Conservation (phyloP, 2,888 invertebrate genomes). For the Opisthograptis luteolata region DNA sequence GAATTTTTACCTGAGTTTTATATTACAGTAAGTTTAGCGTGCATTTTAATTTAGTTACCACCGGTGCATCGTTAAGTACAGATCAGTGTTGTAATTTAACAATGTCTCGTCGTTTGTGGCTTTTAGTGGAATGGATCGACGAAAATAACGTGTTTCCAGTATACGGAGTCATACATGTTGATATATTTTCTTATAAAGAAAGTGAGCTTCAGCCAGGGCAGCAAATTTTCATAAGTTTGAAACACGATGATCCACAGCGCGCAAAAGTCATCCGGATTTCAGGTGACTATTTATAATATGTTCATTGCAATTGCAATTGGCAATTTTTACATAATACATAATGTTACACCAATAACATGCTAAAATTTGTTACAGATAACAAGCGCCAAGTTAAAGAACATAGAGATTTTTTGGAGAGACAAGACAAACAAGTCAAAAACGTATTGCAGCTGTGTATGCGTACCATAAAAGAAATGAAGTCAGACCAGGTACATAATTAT, state of each 20-base stretch:
- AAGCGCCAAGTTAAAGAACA: constrained; percentile 56
- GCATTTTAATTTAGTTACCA: constrained; percentile 37
- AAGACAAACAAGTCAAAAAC: constrained; percentile 59
- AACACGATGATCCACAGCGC: constrained; percentile 45
- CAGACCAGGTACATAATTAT: constrained; percentile 45
- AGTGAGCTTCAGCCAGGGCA: constrained; percentile 53
- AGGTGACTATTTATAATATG: constrained; percentile 48
- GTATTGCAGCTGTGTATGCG: constrained; percentile 61
- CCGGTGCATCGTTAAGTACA: constrained; percentile 18
- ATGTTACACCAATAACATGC: no score
- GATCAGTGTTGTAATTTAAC: constrained; percentile 24
- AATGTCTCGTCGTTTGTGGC: constrained; percentile 59
- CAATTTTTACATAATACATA: no score
- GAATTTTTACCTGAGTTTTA: constrained; percentile 44
- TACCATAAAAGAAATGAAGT: constrained; percentile 61
- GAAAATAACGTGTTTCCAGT: constrained; percentile 53
- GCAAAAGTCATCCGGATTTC: constrained; percentile 60
- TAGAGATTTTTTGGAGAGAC: constrained; percentile 52
- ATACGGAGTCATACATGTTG: constrained; percentile 57
- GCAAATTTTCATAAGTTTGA: constrained; percentile 47
- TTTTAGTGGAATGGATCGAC: constrained; percentile 67
- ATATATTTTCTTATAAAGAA: constrained; percentile 44
- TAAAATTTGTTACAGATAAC: constrained; percentile 51
- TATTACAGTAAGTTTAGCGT: constrained; percentile 15
- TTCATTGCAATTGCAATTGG: no score